Percentiles rank a stretch among this genome's conserved stretches.
Evolutionary conservation across 2,888 invertebrate species (phyloP).

Genomic region (Xestia c-nigrum): DNA sequence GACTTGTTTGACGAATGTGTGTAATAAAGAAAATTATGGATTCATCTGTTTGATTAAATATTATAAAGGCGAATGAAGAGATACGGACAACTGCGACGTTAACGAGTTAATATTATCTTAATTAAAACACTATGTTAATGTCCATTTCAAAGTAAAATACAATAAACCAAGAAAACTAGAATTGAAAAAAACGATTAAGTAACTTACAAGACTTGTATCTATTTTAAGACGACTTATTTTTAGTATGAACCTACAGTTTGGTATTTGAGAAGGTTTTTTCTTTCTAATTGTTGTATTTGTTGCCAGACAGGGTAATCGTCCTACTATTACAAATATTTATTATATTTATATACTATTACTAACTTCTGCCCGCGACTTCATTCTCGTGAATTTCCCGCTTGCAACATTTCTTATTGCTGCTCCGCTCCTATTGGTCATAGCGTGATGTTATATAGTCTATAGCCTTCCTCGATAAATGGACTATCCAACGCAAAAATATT

Average conservation of each 20-base stretch:
- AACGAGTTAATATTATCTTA: slow-evolving; percentile 9
- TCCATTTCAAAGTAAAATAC: not conserved
- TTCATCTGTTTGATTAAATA: slow-evolving; percentile 22
- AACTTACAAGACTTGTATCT: too few relatives aligned
- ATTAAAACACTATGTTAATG: not conserved
- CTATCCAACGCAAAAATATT: too few relatives aligned
- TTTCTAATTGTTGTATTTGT: not conserved
- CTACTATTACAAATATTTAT: too few relatives aligned
- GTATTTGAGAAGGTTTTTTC: not conserved
- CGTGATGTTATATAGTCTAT: too few relatives aligned
- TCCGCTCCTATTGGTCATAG: too few relatives aligned
- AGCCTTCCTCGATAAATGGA: too few relatives aligned
- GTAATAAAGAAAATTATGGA: slow-evolving; percentile 36
- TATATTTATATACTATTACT: too few relatives aligned
- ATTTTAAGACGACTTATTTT: not conserved
- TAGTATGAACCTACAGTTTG: not conserved
- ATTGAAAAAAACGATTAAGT: not conserved
- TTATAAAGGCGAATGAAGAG: not conserved
- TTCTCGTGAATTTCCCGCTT: too few relatives aligned
- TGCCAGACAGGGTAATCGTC: not conserved
- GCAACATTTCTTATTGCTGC: too few relatives aligned
- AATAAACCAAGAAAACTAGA: not conserved
- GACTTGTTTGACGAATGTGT: slow-evolving; percentile 38
- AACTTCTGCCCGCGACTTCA: too few relatives aligned
- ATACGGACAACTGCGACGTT: slow-evolving; percentile 4